Conservation (phyloP, 1,140 invertebrate genomes). For the Brachystomella parvula region DNA sequence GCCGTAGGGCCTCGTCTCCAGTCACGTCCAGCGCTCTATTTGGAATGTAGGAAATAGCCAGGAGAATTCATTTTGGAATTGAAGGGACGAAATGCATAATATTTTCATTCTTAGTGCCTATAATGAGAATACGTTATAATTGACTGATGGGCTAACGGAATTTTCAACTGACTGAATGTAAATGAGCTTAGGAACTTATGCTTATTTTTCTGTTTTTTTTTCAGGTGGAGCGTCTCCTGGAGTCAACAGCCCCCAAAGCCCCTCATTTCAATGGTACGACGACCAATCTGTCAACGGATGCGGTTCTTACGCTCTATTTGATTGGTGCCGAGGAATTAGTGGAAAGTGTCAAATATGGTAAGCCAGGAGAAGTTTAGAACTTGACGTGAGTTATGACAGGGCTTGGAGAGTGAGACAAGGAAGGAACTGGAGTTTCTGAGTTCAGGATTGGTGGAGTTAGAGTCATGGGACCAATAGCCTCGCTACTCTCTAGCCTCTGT, state of each 20-base stretch:
- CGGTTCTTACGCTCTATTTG: conserved; percentile 36
- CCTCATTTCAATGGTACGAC: conserved; percentile 33
- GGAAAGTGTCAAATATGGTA: conserved; percentile 32
- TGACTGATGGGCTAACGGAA: not conserved
- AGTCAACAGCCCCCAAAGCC: conserved; percentile 36
- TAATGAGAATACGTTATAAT: not conserved
- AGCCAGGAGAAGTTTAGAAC: not conserved
- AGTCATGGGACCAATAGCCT: not conserved
- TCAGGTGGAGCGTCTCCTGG: conserved; percentile 33
- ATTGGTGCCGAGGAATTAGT: conserved; percentile 34
- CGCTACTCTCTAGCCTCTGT: not conserved
- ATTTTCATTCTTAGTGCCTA: too few species aligned
- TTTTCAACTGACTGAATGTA: not conserved
- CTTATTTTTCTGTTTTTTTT: conserved; percentile 14
- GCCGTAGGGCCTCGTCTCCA: too few species aligned
- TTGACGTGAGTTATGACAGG: conserved; percentile 10
- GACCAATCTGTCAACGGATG: conserved; percentile 37
- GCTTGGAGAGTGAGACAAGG: not conserved
- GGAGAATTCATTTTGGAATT: not conserved
- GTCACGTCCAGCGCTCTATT: too few species aligned
- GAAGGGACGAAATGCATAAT: not conserved
- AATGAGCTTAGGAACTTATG: conserved; percentile 11
- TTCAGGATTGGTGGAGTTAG: not conserved
- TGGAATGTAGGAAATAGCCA: not conserved
- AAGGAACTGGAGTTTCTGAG: not conserved